phyloP scores from a whole-genome alignment of 2,113 vertebrate species.

The Catagonus wagneri region DNA sequence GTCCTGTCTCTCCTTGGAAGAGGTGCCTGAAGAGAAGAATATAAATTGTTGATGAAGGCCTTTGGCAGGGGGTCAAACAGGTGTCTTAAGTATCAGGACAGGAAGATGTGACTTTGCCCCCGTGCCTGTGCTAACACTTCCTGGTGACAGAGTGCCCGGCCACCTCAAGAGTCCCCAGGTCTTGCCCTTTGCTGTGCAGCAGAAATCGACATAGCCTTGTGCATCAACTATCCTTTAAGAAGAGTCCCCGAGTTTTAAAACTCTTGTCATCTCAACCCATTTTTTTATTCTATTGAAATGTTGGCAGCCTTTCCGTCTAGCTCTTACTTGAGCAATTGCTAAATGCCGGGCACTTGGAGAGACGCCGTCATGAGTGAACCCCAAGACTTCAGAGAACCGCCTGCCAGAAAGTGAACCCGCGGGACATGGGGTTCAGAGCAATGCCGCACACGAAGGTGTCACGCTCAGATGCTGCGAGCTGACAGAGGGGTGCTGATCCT shows the following conservation, averaged over 20 bases:
- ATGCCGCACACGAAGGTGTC: too few species aligned
- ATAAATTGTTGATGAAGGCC: too few species aligned
- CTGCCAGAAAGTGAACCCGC: too few species aligned
- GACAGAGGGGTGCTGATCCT: too few species aligned
- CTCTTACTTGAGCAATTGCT: not conserved
- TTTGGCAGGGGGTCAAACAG: not conserved
- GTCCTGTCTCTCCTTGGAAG: not conserved
- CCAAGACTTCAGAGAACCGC: not conserved
- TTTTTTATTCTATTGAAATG: rapidly evolving
- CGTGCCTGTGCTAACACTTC: not conserved
- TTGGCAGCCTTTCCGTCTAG: not conserved
- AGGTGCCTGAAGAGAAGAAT: not conserved
- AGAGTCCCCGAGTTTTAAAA: not conserved
- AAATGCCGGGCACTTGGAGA: not conserved
- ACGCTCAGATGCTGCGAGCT: not conserved
- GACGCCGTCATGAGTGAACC: not conserved
- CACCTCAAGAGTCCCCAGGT: not conserved
- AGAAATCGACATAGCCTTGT: too few species aligned
- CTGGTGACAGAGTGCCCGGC: not conserved
- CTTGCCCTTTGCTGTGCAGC: too few species aligned
- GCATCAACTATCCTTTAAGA: too few species aligned
- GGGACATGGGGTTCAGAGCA: not conserved
- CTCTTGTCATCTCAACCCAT: not conserved
- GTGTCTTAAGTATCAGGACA: not conserved
- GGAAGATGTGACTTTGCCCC: not conserved